Evolutionary conservation across 2,113 vertebrate genomes (phyloP).

Genomic region (Ptychochromis oligacanthus): DNA sequence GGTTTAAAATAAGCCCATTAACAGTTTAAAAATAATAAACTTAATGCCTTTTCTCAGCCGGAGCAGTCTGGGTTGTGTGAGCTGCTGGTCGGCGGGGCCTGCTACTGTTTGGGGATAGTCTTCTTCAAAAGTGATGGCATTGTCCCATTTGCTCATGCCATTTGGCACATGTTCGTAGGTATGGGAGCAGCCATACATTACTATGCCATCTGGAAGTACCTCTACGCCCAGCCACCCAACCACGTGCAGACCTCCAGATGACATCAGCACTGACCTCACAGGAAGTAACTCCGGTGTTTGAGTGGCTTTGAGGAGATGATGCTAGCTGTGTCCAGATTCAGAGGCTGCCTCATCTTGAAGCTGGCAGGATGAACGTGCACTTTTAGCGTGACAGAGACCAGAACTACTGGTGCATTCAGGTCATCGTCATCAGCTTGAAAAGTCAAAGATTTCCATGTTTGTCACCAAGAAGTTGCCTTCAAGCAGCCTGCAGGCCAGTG

Average conservation of each 20-base stretch:
- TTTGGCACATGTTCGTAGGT: conserved; percentile 96
- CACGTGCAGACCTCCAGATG: conserved; percentile 84
- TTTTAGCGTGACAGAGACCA: not conserved
- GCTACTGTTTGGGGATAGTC: conserved; percentile 91
- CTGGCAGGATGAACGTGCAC: not conserved
- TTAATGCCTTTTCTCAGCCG: conserved; percentile 76
- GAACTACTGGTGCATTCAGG: conserved; percentile 19
- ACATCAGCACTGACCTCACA: conserved; percentile 67
- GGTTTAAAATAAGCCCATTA: not conserved
- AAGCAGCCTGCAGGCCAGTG: not conserved
- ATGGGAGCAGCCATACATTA: conserved; percentile 92
- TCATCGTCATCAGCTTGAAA: conserved; percentile 3
- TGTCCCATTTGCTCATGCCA: conserved; percentile 95
- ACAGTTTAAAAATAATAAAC: not conserved
- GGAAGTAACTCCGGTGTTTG: conserved; percentile 32
- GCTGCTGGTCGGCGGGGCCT: conserved; percentile 88
- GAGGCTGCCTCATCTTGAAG: conserved; percentile 15
- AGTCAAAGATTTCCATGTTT: not conserved
- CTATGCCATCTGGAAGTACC: conserved; percentile 96
- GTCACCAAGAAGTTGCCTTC: conserved; percentile 1
- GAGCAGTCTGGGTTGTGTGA: conserved; percentile 90
- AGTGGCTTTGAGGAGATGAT: conserved; percentile 7
- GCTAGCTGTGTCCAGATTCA: conserved; percentile 40
- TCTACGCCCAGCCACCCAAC: conserved; percentile 81
- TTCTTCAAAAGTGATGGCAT: conserved; percentile 97